Evolutionary conservation across 2,888 invertebrate species (phyloP), one percentile per base, ranked within the genome.

Genomic region (Nomada flava): DNA sequence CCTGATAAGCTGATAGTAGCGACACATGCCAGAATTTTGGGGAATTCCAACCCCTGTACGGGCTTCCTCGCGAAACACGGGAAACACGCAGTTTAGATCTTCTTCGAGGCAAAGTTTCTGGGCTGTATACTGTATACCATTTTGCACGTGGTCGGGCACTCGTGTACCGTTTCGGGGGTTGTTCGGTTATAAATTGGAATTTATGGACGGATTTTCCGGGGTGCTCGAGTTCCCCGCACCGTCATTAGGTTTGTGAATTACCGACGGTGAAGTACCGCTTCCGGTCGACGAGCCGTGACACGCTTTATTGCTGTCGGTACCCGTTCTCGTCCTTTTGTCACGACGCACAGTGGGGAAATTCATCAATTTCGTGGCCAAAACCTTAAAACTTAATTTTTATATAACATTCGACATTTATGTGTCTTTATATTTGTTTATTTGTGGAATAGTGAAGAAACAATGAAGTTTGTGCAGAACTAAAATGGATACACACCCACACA

Each of bases 1-100:
- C 90, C 91, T 91, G 93, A 93, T 93, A 93, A 93, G 92, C 93
- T 91, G 93, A 93, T 92, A 93, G 91, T 86, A 90, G 90, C 82
- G 88, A 91, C 91, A 89, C 91, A 89, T 87, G 82, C 79, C 83
- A 64, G 55, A n/a, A 68, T 72, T 64, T 42, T 59, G 52, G 50
- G 62, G 52, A 55, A 70, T 63, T 11, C 52, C 57, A 60, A 18
- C 47, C 63, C 36, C 60, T 26, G 20, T 26, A 23, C 18, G 20
- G 55, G 55, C 10, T 81, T 79, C 69, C 73, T 59, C 79, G 83
- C 80, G 60, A 77, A 72, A 83, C 82, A 64, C 72, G 74, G 18
- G 2, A 50, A 50, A 4, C 20, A 26, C 18, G 78, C 88, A 89
- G 88, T 88, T 87, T 86, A 88, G 86, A 86, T 81, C 89, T 88